Evolutionary conservation across 2,797 vertebrate genomes (phyloP), one percentile per base, ranked within the genome.

Genomic region (Syndactyla subalaris): DNA sequence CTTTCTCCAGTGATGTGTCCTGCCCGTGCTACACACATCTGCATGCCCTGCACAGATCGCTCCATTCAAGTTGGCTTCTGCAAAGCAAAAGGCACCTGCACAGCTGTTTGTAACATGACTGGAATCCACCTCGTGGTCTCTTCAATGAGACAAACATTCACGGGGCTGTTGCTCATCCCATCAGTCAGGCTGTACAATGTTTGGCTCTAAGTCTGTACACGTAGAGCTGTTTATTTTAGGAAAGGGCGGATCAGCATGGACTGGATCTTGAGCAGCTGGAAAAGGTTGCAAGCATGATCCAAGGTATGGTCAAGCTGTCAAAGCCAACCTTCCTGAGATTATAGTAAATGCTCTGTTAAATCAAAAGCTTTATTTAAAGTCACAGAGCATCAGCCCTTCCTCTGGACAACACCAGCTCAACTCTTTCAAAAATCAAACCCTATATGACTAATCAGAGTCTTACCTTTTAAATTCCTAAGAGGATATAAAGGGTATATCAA

Each of bases 211-310:
- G 59, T 9, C 49, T 46, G 23, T 67, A 27, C 38, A 9, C 74
- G 63, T 22, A 48, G 46, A 80, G 18, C 29, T 68, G n/a, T 22
- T 91, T 91, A 63, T 92, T 93, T 91, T 75, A 92, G 79, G 91
- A 89, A 91, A 68, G 65, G 41, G 49, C 30, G 89, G 65, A 83
- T 49, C 51, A 73, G 58, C 0, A 0, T 55, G 45, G 66, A 34
- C 59, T 79, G 57, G 30, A 75, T 61, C 59, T 59, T 34, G 52
- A 95, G 55, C 30, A 66, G 59, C 63, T 93, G 77, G 67, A 90
- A 79, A 92, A 21, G 68, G 29, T 24, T 3, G 23, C 19, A 78
- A 75, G 34, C 2, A 14, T 0, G 21, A 95, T 71, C 24, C 16
- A 54, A 86, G 73, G 26, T 66, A 79, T 2, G 21, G 30, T 52